phyloP scores from a whole-genome alignment of 2,113 vertebrate species.

The Orthonyx spaldingii region DNA sequence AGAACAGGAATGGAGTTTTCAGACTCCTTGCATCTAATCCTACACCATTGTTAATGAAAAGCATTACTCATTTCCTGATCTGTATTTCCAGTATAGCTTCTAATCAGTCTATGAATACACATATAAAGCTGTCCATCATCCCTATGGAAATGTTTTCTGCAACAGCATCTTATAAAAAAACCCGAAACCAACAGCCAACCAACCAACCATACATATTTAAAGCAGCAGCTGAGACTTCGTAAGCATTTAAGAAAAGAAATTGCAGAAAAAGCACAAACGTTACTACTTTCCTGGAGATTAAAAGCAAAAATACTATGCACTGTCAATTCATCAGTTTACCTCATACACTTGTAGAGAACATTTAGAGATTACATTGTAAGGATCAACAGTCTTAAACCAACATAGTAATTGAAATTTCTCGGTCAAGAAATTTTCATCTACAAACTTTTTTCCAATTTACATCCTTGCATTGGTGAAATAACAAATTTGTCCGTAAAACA shows the following conservation, averaged over 20 bases:
- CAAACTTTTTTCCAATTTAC: not conserved
- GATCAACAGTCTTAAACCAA: not conserved
- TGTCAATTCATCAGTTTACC: not conserved
- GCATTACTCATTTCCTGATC: not conserved
- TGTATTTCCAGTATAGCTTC: not conserved
- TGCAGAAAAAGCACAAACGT: not conserved
- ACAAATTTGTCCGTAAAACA: not conserved
- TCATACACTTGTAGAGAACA: not conserved
- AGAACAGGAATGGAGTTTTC: not conserved
- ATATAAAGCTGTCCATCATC: not conserved
- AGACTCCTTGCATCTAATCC: not conserved
- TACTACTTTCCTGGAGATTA: not conserved
- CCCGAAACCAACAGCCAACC: not conserved
- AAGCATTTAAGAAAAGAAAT: not conserved
- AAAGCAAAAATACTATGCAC: not conserved
- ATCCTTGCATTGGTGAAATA: not conserved
- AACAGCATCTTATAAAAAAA: not conserved
- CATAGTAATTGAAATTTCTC: not conserved
- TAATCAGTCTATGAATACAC: not conserved
- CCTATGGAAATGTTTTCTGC: not conserved
- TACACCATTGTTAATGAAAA: not conserved
- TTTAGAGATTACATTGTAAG: not conserved
- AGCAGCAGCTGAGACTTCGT: not conserved
- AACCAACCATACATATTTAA: not conserved
- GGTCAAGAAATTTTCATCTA: not conserved